These are phyloP conservation scores for Troides oblongomaculatus DNA, from an alignment of 2,888 invertebrate genomes.

Conservation along the genomic window DNA sequence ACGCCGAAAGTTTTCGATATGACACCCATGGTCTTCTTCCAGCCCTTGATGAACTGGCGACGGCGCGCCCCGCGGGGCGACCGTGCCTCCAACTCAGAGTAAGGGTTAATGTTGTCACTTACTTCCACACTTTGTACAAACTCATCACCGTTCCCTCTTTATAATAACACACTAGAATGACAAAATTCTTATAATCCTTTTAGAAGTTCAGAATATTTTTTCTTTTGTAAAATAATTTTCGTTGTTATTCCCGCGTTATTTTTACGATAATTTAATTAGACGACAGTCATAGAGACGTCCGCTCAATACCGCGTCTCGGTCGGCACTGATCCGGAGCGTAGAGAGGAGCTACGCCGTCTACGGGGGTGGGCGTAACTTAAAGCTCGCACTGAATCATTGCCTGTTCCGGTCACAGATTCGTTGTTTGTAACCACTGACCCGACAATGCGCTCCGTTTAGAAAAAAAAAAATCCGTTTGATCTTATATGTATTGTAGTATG, in stretches of 20 bases:
- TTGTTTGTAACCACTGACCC: conserved; percentile 22
- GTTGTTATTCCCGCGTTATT: conserved; percentile 23
- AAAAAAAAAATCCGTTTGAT: no score
- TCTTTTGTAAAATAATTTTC: conserved; percentile 1
- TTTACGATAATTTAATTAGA: background rate
- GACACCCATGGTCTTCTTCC: conserved; percentile 85
- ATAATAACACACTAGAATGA: background rate
- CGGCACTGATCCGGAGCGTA: conserved; percentile 56
- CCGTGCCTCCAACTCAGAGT: conserved; percentile 67
- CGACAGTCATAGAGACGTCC: conserved; percentile 47
- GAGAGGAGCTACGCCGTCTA: conserved; percentile 58
- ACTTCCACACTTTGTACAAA: conserved; percentile 42
- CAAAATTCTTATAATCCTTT: background rate
- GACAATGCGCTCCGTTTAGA: background rate
- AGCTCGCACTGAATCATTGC: conserved; percentile 59
- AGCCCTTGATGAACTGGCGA: conserved; percentile 75
- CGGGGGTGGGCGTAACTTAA: conserved; percentile 62
- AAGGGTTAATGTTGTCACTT: conserved; percentile 73
- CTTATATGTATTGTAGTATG: no score
- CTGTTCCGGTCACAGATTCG: conserved; percentile 23
- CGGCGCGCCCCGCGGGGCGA: conserved; percentile 72
- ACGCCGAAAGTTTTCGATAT: conserved; percentile 89
- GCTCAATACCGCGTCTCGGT: conserved; percentile 48
- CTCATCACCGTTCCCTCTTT: conserved; percentile 56
- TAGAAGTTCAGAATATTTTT: background rate